A percentile compares a stretch with the other conserved stretches of the same genome.
phyloP scores from a whole-genome alignment of 2,113 vertebrate species.

The Passer montanus region DNA sequence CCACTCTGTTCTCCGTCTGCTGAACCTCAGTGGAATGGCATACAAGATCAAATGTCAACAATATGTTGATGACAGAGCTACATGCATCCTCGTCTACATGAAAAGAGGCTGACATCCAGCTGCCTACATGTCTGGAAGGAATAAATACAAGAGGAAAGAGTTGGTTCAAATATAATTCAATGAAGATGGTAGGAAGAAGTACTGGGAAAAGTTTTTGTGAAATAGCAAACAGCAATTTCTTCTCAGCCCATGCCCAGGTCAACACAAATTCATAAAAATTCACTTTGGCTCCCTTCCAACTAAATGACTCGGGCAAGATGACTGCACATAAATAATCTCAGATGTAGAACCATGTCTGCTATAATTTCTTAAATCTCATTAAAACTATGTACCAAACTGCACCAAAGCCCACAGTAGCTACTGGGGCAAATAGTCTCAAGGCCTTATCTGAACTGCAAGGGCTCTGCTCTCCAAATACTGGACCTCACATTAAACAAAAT shows the following conservation, averaged over 20 bases:
- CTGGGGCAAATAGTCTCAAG: not conserved
- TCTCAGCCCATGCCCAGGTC: not conserved
- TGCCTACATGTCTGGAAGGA: conserved; percentile 44
- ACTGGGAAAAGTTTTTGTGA: not conserved
- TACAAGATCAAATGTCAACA: conserved; percentile 55
- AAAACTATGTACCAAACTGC: not conserved
- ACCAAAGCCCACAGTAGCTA: not conserved
- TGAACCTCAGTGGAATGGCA: not conserved
- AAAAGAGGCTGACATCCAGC: conserved; percentile 46
- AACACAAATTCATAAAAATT: not conserved
- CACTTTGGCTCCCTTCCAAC: not conserved
- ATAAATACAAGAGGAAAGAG: conserved; percentile 7
- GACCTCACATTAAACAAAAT: not conserved
- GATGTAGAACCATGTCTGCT: not conserved
- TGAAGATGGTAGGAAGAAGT: not conserved
- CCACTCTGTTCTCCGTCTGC: not conserved
- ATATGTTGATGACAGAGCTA: conserved; percentile 43
- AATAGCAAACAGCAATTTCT: not conserved
- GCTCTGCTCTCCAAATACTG: not conserved
- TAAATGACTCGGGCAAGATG: not conserved
- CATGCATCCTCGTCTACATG: conserved; percentile 13
- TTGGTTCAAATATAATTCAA: not conserved
- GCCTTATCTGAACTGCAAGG: not conserved
- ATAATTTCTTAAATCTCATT: not conserved
- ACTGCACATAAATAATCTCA: not conserved